A percentile compares a stretch with the other conserved stretches of the same genome.
Conservation (phyloP, 2,888 invertebrate species). For the Luffia ferchaultella region DNA sequence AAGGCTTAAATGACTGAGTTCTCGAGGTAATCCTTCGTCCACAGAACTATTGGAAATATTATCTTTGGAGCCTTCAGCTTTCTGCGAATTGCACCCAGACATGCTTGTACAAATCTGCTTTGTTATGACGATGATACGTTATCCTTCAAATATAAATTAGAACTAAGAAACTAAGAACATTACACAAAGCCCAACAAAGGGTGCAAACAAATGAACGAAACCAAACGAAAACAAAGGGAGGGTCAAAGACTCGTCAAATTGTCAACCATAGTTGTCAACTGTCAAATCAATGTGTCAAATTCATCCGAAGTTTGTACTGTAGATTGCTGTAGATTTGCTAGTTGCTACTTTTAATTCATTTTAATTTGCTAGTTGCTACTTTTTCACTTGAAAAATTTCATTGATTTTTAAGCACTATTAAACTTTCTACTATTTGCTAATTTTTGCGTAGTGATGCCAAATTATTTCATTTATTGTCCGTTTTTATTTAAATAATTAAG, state of each 20-base stretch:
- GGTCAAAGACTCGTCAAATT: slow-evolving; percentile 35
- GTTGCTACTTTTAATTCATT: too few species aligned
- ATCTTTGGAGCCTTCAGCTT: slow-evolving; percentile 46
- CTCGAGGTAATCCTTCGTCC: slow-evolving; percentile 69
- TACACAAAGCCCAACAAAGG: neutral
- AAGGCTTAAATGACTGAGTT: slow-evolving; percentile 72
- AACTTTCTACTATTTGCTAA: too few species aligned
- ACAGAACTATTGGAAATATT: slow-evolving; percentile 58
- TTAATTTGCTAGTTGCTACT: too few species aligned
- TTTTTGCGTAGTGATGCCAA: too few species aligned
- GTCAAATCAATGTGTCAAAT: too few species aligned
- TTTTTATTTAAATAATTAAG: too few species aligned
- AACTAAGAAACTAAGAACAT: slow-evolving; percentile 8
- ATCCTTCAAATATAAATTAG: neutral
- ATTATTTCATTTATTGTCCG: too few species aligned
- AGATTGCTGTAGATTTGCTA: too few species aligned
- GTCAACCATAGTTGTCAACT: too few species aligned
- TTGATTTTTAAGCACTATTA: too few species aligned
- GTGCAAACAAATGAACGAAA: neutral
- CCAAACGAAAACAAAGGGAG: slow-evolving; percentile 22
- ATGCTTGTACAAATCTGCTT: slow-evolving; percentile 23
- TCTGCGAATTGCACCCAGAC: slow-evolving; percentile 49
- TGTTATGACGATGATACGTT: neutral
- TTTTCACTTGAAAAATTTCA: too few species aligned
- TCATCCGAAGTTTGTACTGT: too few species aligned